Evolutionary conservation across 2,888 invertebrate species (phyloP), one percentile per base, ranked within the genome.

Genomic region (Plebejus anna): DNA sequence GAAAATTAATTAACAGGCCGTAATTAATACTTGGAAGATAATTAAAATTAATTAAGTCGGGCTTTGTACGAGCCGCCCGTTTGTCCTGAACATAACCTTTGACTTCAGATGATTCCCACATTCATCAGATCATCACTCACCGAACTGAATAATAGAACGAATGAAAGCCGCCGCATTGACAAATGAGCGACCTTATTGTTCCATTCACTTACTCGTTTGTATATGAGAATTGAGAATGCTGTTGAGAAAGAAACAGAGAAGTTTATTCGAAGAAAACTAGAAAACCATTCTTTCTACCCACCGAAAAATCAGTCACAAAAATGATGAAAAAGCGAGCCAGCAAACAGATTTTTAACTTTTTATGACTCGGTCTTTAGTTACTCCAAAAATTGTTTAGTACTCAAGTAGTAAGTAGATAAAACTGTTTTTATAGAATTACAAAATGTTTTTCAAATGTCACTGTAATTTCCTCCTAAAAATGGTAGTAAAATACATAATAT

Each of bases 91-190:
- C 5, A 85, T 86, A 88, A 86, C 87, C 87, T 88, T 88, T 86
- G 83, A 85, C 88, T 86, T 82, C 11, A 90, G 87, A 89, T 91
- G 89, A 87, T 87, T 89, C 87, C 83, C 84, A 83, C 87, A 90
- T 89, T 89, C 90, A 85, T 88, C 88, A 86, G 88, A 87, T 89
- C 91, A 92, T 92, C 91, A 91, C 87, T 92, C 92, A 92, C 88
- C 81, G 83, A 91, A 51, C 55, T 55, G 73, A 16, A 73, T 73
- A 73, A 73, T 73, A 32, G 73, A 51, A 73, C 32, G 36, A 73
- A 73, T 90, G 90, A 91, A 90, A 90, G 86, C 85, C 77, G 75
- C 78, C 79, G 80, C 79, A 75, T 75, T 80, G 79, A 80, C 80
- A 79, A 80, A 80, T 79, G 79, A 80, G 75, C 28, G 32, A 55